Conservation (phyloP, 2,113 vertebrate species). For the Podocnemis expansa region DNA sequence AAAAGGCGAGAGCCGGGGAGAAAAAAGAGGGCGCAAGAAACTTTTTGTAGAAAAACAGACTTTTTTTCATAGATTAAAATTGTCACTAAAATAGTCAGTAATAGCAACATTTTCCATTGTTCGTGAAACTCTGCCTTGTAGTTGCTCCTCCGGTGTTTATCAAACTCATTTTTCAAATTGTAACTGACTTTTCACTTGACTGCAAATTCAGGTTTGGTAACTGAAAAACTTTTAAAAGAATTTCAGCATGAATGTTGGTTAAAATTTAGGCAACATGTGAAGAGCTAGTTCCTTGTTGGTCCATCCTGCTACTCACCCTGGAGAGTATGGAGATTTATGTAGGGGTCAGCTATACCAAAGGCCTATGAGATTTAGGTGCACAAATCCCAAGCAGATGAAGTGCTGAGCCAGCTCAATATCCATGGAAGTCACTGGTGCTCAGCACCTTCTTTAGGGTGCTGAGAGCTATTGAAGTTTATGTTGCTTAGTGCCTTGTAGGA, state of each 20-base stretch:
- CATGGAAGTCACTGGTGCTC: background rate
- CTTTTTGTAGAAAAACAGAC: background rate
- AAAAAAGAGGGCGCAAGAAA: background rate
- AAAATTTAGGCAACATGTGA: fast-evolving
- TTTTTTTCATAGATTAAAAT: background rate
- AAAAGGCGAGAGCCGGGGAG: background rate
- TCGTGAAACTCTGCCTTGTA: background rate
- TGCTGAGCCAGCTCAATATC: slow-evolving; percentile 39
- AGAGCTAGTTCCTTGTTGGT: background rate
- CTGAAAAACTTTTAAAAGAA: background rate
- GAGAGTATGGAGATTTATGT: background rate
- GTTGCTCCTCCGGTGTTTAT: background rate
- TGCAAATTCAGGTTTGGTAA: background rate
- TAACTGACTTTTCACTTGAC: background rate
- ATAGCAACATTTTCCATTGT: background rate
- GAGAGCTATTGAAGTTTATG: background rate
- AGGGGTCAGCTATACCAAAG: slow-evolving; percentile 31
- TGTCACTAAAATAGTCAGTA: background rate
- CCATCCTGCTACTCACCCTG: background rate
- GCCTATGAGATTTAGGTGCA: slow-evolving; percentile 43
- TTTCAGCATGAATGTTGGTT: background rate
- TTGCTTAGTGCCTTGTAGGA: background rate
- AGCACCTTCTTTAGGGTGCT: too few species aligned
- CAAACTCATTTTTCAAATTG: background rate
- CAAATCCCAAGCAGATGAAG: slow-evolving; percentile 20